Evolutionary conservation across 1,140 invertebrate genomes (phyloP).

Genomic region (Antheraea mylitta): DNA sequence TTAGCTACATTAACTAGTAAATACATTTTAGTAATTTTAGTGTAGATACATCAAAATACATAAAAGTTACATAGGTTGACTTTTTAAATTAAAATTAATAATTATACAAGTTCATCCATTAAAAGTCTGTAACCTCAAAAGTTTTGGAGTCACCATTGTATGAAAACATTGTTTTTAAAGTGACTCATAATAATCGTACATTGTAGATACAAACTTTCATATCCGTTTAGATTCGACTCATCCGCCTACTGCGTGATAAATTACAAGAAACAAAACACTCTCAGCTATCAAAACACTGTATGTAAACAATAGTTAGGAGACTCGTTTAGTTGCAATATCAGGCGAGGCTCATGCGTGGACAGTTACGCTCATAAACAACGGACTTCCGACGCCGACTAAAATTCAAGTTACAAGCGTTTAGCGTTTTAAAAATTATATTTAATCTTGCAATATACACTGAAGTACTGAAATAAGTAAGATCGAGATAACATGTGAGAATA

Average conservation of each 20-base stretch:
- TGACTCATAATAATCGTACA: conserved; percentile 1
- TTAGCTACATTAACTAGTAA: too few relatives aligned
- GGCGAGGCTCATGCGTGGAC: conserved; percentile 30
- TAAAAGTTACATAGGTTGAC: too few relatives aligned
- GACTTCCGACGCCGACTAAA: conserved; percentile 30
- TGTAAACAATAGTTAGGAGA: conserved; percentile 32
- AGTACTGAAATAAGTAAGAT: too few relatives aligned
- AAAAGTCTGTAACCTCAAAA: too few relatives aligned
- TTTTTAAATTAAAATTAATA: too few relatives aligned
- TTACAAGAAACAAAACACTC: conserved; percentile 1
- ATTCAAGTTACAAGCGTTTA: neutral
- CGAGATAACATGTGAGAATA: too few relatives aligned
- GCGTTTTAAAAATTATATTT: neutral
- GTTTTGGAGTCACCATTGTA: too few relatives aligned
- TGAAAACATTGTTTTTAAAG: too few relatives aligned
- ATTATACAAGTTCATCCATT: too few relatives aligned
- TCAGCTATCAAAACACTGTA: conserved; percentile 5
- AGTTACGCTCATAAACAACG: conserved; percentile 31
- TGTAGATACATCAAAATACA: too few relatives aligned
- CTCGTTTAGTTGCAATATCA: conserved; percentile 29
- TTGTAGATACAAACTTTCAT: neutral
- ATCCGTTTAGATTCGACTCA: neutral
- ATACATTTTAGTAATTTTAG: too few relatives aligned
- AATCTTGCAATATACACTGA: too few relatives aligned
- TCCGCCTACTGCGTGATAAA: neutral